Evolutionary conservation across 1,140 invertebrate species (phyloP), one percentile per base, ranked within the genome.

Genomic region (Procambarus clarkii): DNA sequence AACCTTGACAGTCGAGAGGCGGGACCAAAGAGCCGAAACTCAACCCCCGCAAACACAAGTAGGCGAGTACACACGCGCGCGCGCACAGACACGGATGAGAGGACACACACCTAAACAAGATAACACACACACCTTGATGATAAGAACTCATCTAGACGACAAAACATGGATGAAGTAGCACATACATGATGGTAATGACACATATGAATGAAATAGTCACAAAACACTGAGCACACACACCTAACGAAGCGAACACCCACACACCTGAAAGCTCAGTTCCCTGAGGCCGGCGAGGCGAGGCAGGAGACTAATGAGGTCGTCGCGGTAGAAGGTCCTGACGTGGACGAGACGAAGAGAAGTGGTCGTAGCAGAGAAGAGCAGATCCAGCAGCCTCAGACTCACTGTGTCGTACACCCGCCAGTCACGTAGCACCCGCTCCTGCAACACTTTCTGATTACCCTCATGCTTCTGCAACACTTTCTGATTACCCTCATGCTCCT

Each of bases 401-500:
- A 91, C 83, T n/a, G 89, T 91, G 89, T 91, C 89, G 77, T 91
- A 91, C 7, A 91, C 44, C 11, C 89, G 71, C 82, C 89, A 91
- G 74, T 91, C 89, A 2, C 48, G 54, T n/a, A 91, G 45, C 1
- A 91, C 82, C 45, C 48, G 82, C 11, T 84, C 77, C 89, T 91
- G 76, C 54, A 76, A 58, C 24, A 50, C 54, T 11, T 54, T 7
- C n/a, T 1, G 34, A 13, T 2, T 5, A 8, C 13, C 50, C 3
- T 50, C 46, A 9, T 8, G 78, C n/a, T 34, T 7, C n/a, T 34
- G 44, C 60, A 34, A 64, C 60, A 64, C 60, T 0, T 8, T 34
- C 34, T 64, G 18, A 64, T 18, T 15, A 11, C 9, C 18, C 18
- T n/a, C 13, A 3, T 15, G 60, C 60, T 64, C 13, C 60, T 64